Conservation (phyloP, 2,888 invertebrate species). For the Epinotia nisella region DNA sequence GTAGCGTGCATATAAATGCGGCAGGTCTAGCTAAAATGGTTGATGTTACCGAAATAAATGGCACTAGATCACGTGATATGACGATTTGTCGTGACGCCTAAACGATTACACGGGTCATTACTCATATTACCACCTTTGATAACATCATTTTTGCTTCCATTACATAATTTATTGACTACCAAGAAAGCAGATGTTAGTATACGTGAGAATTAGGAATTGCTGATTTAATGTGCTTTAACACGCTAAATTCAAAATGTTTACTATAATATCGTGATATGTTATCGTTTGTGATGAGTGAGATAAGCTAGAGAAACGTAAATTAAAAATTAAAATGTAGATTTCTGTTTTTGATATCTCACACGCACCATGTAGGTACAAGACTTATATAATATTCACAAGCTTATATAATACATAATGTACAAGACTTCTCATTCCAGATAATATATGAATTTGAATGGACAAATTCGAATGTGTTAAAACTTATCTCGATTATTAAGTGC, state of each 20-base stretch:
- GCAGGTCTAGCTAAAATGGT: constrained; percentile 49
- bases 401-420: no score
- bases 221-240: constrained; percentile 28
- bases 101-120: constrained; percentile 79
- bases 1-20: constrained; percentile 13
- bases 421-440: no score
- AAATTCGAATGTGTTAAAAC: no score
- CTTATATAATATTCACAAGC: no score
- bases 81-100: constrained; percentile 78
- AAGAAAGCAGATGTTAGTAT: constrained; percentile 47
- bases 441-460: no score
- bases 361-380: not conserved
- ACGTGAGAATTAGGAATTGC: constrained; percentile 39
- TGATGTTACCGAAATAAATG: constrained; percentile 67
- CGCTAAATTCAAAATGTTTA: constrained; percentile 4
- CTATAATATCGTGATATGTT: not conserved
- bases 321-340: not conserved
- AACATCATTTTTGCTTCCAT: constrained; percentile 72
- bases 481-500: no score
- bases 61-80: constrained; percentile 73
- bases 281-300: not conserved
- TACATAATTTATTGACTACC: constrained; percentile 57
- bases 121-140: constrained; percentile 82
- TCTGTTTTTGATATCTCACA: constrained; percentile 1
- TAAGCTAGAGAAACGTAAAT: constrained; percentile 1